Percentiles rank a stretch among this genome's conserved stretches.
phyloP scores from a whole-genome alignment of 2,888 invertebrate species.

The Chelonus formosanus region DNA sequence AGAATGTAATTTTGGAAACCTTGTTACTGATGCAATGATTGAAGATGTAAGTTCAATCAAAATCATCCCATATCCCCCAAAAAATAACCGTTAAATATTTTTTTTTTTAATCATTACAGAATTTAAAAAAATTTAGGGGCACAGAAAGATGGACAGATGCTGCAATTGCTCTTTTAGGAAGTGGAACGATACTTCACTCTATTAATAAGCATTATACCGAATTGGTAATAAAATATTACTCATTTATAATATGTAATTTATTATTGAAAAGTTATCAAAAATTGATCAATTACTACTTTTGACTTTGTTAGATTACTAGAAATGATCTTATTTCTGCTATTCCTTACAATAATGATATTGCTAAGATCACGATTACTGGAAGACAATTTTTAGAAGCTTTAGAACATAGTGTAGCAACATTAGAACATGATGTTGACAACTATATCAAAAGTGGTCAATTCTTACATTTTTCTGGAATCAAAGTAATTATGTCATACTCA shows the following conservation, averaged over 20 bases:
- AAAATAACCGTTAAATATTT: conserved; percentile 1
- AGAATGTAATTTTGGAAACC: conserved; percentile 89
- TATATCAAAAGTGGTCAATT: conserved; percentile 76
- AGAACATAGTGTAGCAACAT: conserved; percentile 72
- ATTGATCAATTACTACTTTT: too few relatives aligned
- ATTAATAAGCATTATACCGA: conserved; percentile 68
- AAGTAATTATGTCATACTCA: conserved; percentile 45
- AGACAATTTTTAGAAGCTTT: conserved; percentile 71
- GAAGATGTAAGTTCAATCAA: conserved; percentile 65
- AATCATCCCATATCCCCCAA: too few relatives aligned
- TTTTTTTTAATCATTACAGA: too few relatives aligned
- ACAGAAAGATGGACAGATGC: conserved; percentile 77
- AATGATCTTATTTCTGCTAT: conserved; percentile 77
- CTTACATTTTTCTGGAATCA: conserved; percentile 83
- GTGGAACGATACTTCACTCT: conserved; percentile 80
- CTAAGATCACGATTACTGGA: conserved; percentile 75
- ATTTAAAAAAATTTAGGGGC: neutral
- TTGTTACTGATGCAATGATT: conserved; percentile 80
- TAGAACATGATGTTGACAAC: too few relatives aligned
- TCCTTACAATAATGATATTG: conserved; percentile 80
- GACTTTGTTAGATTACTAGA: conserved; percentile 71
- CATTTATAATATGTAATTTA: too few relatives aligned
- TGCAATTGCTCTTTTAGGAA: conserved; percentile 78
- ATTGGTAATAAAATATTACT: conserved; percentile 60
- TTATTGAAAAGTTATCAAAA: too few relatives aligned